phyloP scores from a whole-genome alignment of 2,113 vertebrate species.

The Ascaphus truei region DNA sequence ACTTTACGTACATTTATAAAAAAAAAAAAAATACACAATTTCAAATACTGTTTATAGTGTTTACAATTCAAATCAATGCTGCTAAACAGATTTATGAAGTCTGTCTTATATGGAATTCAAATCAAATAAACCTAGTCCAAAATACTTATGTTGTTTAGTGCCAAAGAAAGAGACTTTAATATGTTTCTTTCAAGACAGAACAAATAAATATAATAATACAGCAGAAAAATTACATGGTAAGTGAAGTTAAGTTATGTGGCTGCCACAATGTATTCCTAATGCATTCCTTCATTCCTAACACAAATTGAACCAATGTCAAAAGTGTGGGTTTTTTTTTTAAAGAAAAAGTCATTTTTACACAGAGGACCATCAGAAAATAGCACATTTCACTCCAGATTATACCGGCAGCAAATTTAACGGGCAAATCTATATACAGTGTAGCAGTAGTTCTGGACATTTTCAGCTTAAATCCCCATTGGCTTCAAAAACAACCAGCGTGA shows the following conservation, averaged over 20 bases:
- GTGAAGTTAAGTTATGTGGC: background rate
- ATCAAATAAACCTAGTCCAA: background rate
- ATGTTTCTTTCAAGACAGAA: background rate
- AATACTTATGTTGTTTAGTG: background rate
- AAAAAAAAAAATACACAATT: too few species aligned
- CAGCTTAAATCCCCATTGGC: too few species aligned
- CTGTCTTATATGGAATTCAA: background rate
- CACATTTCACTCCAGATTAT: background rate
- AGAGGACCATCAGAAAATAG: background rate
- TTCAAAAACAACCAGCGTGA: too few species aligned
- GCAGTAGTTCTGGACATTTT: too few species aligned
- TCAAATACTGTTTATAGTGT: background rate
- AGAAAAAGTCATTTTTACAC: background rate
- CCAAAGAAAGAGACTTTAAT: background rate
- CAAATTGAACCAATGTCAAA: constrained; percentile 12
- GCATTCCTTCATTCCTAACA: constrained; percentile 48
- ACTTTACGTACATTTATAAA: too few species aligned
- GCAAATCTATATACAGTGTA: background rate
- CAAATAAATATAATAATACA: background rate
- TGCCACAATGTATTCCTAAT: constrained; percentile 7
- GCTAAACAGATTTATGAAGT: background rate
- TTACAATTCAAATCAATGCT: background rate
- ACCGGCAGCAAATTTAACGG: background rate
- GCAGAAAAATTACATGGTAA: background rate
- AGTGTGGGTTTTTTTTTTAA: constrained; percentile 44